A percentile compares a stretch with the other conserved stretches of the same genome.
phyloP scores from a whole-genome alignment of 2,888 invertebrate species.

The Pristionchus exspectatus region DNA sequence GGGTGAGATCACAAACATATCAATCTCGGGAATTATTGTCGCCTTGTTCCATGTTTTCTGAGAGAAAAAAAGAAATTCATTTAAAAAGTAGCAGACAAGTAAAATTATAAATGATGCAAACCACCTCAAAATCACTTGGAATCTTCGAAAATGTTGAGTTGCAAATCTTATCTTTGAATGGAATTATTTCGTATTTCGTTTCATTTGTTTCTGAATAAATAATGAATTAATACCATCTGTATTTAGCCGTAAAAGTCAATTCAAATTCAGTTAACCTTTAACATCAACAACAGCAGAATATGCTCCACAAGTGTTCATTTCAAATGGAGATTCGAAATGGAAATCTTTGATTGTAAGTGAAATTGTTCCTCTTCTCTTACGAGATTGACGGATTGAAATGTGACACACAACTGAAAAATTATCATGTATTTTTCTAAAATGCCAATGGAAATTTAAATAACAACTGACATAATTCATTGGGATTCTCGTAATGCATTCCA shows the following conservation, averaged over 20 bases:
- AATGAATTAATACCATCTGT: neutral
- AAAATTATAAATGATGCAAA: neutral
- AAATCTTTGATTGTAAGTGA: neutral
- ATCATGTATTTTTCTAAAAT: neutral
- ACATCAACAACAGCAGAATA: constrained; percentile 57
- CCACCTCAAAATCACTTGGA: neutral
- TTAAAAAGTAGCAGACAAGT: neutral
- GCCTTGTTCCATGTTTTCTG: constrained; percentile 6
- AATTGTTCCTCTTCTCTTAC: constrained; percentile 16
- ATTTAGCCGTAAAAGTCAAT: neutral
- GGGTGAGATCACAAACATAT: constrained; percentile 55
- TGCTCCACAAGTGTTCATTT: neutral
- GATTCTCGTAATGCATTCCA: neutral
- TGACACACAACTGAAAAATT: constrained; percentile 43
- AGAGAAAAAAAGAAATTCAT: neutral
- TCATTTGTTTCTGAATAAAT: neutral
- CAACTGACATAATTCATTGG: constrained; percentile 1
- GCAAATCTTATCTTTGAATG: constrained; percentile 61
- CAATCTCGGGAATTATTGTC: constrained; percentile 54
- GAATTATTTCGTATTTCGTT: constrained; percentile 55
- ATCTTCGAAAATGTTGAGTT: constrained; percentile 57
- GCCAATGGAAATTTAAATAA: neutral
- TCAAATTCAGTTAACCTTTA: neutral
- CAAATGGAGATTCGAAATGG: neutral
- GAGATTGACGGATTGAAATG: constrained; percentile 17